These are phyloP conservation scores for Drosophila macrospina DNA, from an alignment of 2,888 invertebrate species.

Conservation along the genomic window DNA sequence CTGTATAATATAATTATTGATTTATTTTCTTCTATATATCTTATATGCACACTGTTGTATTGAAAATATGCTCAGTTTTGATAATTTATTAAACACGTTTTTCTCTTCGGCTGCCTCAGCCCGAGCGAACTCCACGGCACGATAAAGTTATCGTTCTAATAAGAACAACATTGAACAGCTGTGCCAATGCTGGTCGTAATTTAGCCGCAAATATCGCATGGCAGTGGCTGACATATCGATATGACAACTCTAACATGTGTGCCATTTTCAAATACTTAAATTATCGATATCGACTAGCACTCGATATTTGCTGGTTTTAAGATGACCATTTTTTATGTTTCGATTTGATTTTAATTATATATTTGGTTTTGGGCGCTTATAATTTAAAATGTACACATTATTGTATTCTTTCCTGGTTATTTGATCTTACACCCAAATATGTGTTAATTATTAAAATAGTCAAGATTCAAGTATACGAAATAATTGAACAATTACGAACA, in stretches of 20 bases:
- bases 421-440: constrained; percentile 47
- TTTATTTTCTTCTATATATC: constrained; percentile 1
- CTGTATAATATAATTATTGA: background rate
- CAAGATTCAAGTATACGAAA: constrained; percentile 14
- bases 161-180: constrained; percentile 71
- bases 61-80: constrained; percentile 15
- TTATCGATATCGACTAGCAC: background rate
- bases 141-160: constrained; percentile 46
- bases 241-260: background rate
- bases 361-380: constrained; percentile 52
- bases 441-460: constrained; percentile 35
- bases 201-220: constrained; percentile 12
- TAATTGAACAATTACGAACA: constrained; percentile 60
- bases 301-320: background rate
- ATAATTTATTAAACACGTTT: constrained; percentile 62
- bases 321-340: background rate
- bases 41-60: background rate
- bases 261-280: background rate
- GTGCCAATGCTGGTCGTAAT: constrained; percentile 9
- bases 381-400: constrained; percentile 54
- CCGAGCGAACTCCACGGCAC: constrained; percentile 43
- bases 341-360: constrained; percentile 39
- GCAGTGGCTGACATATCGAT: background rate
- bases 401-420: constrained; percentile 27
- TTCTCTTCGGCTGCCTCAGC: constrained; percentile 33